phyloP scores from a whole-genome alignment of 2,797 vertebrate species.

The Halcyon chelicuti region DNA sequence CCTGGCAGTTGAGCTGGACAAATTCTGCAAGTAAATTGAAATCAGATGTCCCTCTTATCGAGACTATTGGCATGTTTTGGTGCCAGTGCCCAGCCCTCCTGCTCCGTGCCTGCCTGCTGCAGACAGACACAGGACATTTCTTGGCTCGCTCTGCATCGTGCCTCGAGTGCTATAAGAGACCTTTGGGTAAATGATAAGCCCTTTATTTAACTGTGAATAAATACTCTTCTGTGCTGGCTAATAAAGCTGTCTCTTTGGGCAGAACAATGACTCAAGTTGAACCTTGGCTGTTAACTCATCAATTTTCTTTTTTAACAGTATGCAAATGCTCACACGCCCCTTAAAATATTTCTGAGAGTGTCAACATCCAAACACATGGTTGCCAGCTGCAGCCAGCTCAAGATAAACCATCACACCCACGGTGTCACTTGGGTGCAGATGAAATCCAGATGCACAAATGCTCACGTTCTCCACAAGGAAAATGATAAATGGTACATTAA shows the following conservation, averaged over 20 bases:
- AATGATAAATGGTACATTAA: background rate
- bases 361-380: background rate
- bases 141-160: accelerated
- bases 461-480: background rate
- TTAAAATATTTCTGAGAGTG: background rate
- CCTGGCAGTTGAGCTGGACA: background rate
- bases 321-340: background rate
- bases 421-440: background rate
- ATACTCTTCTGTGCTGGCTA: background rate
- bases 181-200: background rate
- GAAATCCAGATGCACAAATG: slow-evolving; percentile 17
- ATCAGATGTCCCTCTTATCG: background rate
- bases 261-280: background rate
- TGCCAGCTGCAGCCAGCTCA: background rate
- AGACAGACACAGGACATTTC: background rate
- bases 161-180: background rate
- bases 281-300: background rate
- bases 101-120: background rate
- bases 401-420: background rate
- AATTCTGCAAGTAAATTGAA: background rate
- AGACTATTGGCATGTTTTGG: background rate
- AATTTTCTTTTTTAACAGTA: background rate
- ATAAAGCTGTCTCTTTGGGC: background rate
- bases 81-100: background rate
- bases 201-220: background rate